A percentile compares a stretch with the other conserved stretches of the same genome.
Conservation (phyloP, 2,888 invertebrate genomes). For the Ennomos erosarius region DNA sequence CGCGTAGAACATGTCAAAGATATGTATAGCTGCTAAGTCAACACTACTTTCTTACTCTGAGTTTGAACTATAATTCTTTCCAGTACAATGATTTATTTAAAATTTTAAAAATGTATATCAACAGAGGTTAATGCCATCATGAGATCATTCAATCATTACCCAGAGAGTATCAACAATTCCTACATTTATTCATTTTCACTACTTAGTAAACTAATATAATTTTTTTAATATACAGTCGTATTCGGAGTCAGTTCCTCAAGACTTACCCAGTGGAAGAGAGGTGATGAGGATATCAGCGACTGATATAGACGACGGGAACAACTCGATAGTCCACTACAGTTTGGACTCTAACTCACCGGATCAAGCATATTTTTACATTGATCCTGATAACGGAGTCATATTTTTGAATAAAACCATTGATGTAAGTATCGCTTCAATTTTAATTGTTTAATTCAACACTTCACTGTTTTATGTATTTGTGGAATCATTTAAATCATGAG, state of each 20-base stretch:
- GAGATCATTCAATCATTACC: not conserved
- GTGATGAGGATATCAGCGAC: slow-evolving; percentile 97
- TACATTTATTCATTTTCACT: not conserved
- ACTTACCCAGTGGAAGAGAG: slow-evolving; percentile 88
- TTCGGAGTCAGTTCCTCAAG: slow-evolving; percentile 93
- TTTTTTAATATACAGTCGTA: slow-evolving; percentile 72
- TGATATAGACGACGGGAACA: slow-evolving; percentile 96
- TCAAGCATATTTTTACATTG: slow-evolving; percentile 91
- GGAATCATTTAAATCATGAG: no score
- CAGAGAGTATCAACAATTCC: not conserved
- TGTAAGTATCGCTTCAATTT: slow-evolving; percentile 72
- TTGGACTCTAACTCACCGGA: slow-evolving; percentile 79
- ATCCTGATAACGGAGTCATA: slow-evolving; percentile 93
- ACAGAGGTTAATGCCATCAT: slow-evolving; percentile 1
- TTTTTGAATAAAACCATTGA: slow-evolving; percentile 88
- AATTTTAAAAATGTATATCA: not conserved
- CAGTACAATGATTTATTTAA: not conserved
- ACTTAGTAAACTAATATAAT: slow-evolving; percentile 28
- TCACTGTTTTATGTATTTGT: no score
- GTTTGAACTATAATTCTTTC: not conserved
- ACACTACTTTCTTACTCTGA: slow-evolving; percentile 17
- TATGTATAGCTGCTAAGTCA: slow-evolving; percentile 32
- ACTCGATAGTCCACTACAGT: slow-evolving; percentile 92
- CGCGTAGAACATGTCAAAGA: slow-evolving; percentile 73
- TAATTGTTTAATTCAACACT: no score